Evolutionary conservation across 2,888 invertebrate species (phyloP).

Genomic region (Philopedon plagiatum): DNA sequence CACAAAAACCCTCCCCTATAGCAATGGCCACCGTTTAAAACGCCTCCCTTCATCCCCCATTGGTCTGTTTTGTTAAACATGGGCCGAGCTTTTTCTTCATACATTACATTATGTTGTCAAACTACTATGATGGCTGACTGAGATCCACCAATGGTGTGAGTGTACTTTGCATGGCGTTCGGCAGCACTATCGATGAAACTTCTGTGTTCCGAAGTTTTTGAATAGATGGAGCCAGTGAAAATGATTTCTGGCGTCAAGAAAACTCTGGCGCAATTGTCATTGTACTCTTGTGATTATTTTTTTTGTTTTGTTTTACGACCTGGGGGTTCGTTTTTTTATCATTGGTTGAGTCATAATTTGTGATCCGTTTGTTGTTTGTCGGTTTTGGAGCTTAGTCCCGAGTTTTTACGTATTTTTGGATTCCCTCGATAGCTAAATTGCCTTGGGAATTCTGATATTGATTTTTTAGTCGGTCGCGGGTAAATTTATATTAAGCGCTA

Average conservation of each 20-base stretch:
- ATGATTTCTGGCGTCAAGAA: conserved; percentile 40
- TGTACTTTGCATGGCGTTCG: conserved; percentile 57
- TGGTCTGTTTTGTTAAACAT: conserved; percentile 60
- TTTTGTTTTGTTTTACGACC: conserved; percentile 18
- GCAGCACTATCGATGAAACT: conserved; percentile 44
- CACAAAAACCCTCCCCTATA: conserved; percentile 63
- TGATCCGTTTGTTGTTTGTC: conserved; percentile 4
- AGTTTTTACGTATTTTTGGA: not conserved
- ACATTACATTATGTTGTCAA: conserved; percentile 64
- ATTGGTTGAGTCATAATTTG: not conserved
- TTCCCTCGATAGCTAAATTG: not conserved
- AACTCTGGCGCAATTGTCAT: conserved; percentile 11
- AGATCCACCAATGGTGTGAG: conserved; percentile 67
- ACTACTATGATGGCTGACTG: conserved; percentile 71
- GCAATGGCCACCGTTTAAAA: conserved; percentile 63
- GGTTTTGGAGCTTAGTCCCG: conserved; percentile 3
- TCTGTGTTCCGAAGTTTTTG: conserved; percentile 50
- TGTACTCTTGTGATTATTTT: conserved; percentile 2
- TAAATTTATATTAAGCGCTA: not conserved
- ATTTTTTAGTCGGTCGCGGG: not conserved
- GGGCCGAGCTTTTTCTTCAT: conserved; percentile 62
- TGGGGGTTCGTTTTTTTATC: not conserved
- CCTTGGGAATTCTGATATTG: conserved; percentile 5
- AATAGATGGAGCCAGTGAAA: conserved; percentile 60
- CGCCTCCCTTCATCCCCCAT: conserved; percentile 57